Conservation (phyloP, 2,888 invertebrate species). For the Omphaloscelis lunosa region DNA sequence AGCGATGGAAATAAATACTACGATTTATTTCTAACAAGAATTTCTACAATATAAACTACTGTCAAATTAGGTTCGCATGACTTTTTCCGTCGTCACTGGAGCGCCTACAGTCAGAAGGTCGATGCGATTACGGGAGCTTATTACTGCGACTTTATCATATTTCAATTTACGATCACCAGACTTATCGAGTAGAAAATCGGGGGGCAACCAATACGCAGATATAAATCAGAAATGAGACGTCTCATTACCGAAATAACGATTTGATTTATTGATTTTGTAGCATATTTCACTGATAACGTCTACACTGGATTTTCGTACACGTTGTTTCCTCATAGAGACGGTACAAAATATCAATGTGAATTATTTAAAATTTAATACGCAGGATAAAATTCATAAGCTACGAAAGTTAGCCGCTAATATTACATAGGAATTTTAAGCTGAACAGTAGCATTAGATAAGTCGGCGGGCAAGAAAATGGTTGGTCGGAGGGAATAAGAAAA, state of each 20-base stretch:
- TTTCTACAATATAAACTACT: constrained; percentile 34
- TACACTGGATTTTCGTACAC: not conserved
- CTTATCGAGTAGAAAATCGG: constrained; percentile 89
- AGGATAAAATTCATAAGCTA: constrained; percentile 79
- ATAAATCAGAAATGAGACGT: constrained; percentile 88
- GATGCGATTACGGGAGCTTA: constrained; percentile 85
- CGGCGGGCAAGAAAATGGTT: constrained; percentile 87
- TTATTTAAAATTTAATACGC: constrained; percentile 62
- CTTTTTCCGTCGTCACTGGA: constrained; percentile 73
- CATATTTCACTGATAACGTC: constrained; percentile 8
- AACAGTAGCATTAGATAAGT: constrained; percentile 88
- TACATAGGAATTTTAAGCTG: constrained; percentile 87
- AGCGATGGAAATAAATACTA: constrained; percentile 27
- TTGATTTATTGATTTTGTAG: constrained; percentile 75
- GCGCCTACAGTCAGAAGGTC: constrained; percentile 78
- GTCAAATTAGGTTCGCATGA: constrained; percentile 60
- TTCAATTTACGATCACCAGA: constrained; percentile 90
- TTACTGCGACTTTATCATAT: constrained; percentile 90
- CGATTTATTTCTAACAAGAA: constrained; percentile 2
- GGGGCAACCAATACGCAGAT: constrained; percentile 79
- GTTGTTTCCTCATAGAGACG: constrained; percentile 22
- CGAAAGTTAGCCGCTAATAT: constrained; percentile 82
- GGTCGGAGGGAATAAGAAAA: constrained; percentile 90
- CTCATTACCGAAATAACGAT: constrained; percentile 82
- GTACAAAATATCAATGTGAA: constrained; percentile 57